Evolutionary conservation across 2,888 invertebrate species (phyloP).

Genomic region (Caenorhabditis wallacei): DNA sequence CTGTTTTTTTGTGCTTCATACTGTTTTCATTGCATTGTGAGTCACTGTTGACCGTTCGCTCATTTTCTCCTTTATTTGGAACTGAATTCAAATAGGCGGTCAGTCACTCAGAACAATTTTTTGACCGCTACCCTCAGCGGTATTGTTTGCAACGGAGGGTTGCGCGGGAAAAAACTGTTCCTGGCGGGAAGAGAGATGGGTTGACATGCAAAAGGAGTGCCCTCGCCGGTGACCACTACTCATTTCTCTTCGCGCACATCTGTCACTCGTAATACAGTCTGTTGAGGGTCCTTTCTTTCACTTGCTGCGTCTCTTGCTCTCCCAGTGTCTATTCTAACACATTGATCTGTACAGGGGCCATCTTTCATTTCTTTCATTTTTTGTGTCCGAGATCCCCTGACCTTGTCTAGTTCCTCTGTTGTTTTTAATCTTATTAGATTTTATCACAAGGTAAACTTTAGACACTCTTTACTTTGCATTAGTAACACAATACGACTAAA

Average conservation of each 20-base stretch:
- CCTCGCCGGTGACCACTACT: conserved; percentile 49
- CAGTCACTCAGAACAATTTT: conserved; percentile 40
- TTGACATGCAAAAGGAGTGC: conserved; percentile 51
- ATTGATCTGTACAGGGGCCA: conserved; percentile 1
- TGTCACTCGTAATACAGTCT: conserved; percentile 9
- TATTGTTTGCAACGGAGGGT: conserved; percentile 55
- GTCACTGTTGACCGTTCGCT: conserved; percentile 49
- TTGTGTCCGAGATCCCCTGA: background rate
- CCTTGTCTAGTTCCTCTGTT: conserved; percentile 4
- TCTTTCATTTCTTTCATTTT: conserved; percentile 1
- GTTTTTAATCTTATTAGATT: conserved; percentile 38
- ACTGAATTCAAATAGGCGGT: conserved; percentile 59
- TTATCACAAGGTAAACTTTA: conserved; percentile 36
- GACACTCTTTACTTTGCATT: conserved; percentile 50
- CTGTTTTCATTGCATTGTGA: conserved; percentile 54
- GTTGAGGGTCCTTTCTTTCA: background rate
- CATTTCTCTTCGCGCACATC: conserved; percentile 15
- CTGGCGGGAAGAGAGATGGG: conserved; percentile 30
- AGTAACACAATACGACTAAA: conserved; percentile 50
- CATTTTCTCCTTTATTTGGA: conserved; percentile 43
- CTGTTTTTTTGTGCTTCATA: conserved; percentile 7
- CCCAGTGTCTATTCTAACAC: background rate
- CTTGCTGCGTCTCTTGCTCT: conserved; percentile 24
- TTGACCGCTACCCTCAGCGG: conserved; percentile 35
- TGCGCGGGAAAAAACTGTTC: conserved; percentile 56